These are phyloP conservation scores for Pseudolaguvia tuberculata DNA, from an alignment of 2,113 vertebrate genomes.

Conservation along the genomic window DNA sequence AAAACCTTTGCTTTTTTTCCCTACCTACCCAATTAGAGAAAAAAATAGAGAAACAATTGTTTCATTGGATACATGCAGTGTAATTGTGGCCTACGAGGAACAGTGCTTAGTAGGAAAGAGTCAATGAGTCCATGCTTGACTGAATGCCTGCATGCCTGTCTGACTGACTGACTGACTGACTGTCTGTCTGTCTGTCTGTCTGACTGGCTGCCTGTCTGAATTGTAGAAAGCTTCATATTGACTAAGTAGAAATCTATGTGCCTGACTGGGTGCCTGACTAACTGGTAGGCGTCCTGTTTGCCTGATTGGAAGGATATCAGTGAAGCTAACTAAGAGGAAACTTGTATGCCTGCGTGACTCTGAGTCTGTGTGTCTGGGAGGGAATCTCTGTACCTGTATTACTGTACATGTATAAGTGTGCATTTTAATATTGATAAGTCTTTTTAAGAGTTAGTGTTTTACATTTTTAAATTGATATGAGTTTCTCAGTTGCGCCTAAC, in stretches of 20 bases:
- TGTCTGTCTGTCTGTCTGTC: no score
- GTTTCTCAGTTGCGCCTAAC: conserved; percentile 23
- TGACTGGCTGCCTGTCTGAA: not conserved
- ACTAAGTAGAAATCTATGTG: not conserved
- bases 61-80: no score
- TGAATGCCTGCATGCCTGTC: no score
- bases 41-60: no score
- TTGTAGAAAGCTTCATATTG: not conserved
- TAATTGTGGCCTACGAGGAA: no score
- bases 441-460: not conserved
- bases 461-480: not conserved
- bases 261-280: not conserved
- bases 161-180: not conserved
- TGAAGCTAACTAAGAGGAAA: not conserved
- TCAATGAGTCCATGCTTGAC: not conserved
- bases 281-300: not conserved
- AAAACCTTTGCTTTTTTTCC: no score
- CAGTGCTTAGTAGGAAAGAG: not conserved
- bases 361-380: not conserved
- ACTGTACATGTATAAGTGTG: not conserved
- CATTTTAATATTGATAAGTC: not conserved
- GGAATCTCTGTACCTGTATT: not conserved
- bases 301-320: not conserved
- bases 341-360: not conserved
- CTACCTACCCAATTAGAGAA: no score